Conservation (phyloP, 1,140 invertebrate species). For the Bombus sibiricus region DNA sequence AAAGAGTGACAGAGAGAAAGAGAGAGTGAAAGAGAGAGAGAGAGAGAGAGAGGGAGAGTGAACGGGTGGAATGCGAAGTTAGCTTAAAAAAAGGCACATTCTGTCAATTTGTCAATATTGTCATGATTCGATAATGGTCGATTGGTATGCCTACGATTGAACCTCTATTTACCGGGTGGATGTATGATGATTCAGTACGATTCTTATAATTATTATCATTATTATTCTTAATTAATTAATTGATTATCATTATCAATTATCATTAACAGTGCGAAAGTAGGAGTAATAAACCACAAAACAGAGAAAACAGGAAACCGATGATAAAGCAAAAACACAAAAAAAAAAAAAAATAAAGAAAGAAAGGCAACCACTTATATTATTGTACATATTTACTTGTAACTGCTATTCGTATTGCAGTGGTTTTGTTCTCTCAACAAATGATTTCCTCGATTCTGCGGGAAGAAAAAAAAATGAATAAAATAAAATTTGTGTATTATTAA, state of each 20-base stretch:
- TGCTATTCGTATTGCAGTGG: conserved; percentile 70
- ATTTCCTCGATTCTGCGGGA: conserved; percentile 72
- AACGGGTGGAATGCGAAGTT: background rate
- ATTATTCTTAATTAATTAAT: conserved; percentile 71
- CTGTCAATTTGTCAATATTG: conserved; percentile 68
- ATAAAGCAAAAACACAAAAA: conserved; percentile 49
- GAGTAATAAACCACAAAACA: conserved; percentile 60
- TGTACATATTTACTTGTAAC: conserved; percentile 73
- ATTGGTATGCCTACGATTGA: conserved; percentile 59
- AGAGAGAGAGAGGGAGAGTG: background rate
- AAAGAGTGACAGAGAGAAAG: conserved; percentile 24
- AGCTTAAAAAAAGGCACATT: conserved; percentile 48
- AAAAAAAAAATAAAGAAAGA: conserved; percentile 47
- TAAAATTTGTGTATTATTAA: conserved; percentile 79
- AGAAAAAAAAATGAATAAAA: conserved; percentile 73
- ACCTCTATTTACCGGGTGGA: conserved; percentile 56
- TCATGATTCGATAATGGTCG: conserved; percentile 62
- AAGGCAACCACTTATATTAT: conserved; percentile 71
- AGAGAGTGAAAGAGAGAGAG: background rate
- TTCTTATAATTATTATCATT: conserved; percentile 73
- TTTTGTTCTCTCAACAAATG: conserved; percentile 72
- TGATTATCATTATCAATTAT: conserved; percentile 73
- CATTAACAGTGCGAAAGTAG: conserved; percentile 68
- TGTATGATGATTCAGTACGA: conserved; percentile 71
- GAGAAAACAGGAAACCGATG: conserved; percentile 49